These are phyloP conservation scores for Criorhina ranunculi DNA, from an alignment of 2,888 invertebrate genomes.

Conservation along the genomic window DNA sequence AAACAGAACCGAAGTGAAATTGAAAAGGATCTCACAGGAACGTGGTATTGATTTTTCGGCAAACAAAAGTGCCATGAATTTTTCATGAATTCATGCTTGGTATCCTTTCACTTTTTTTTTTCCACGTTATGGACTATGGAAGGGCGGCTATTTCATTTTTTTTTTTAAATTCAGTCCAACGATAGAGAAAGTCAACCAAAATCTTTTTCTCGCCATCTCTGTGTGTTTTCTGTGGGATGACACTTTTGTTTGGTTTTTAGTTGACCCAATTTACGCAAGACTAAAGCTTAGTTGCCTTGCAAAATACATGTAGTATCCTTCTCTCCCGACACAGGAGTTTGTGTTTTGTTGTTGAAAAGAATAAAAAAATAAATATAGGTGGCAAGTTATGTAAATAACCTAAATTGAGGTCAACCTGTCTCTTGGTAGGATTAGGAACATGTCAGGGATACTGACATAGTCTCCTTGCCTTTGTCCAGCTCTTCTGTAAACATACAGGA, in stretches of 20 bases:
- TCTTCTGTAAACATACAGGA: conserved; percentile 46
- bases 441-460: conserved; percentile 55
- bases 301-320: conserved; percentile 32
- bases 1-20: conserved; percentile 12
- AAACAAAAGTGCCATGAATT: conserved; percentile 49
- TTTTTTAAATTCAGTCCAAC: not conserved
- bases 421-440: conserved; percentile 39
- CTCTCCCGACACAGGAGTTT: not conserved
- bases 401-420: conserved; percentile 63
- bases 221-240: conserved; percentile 2
- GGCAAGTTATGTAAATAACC: conserved; percentile 66
- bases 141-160: not conserved
- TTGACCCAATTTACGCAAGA: conserved; percentile 69
- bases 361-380: conserved; percentile 34
- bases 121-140: not conserved
- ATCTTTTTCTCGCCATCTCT: not conserved
- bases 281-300: conserved; percentile 47
- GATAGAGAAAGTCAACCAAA: conserved; percentile 10
- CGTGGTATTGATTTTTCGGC: conserved; percentile 44
- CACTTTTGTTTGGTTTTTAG: conserved; percentile 58
- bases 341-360: conserved; percentile 6
- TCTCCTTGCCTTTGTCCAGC: conserved; percentile 45
- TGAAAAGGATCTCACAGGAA: conserved; percentile 7
- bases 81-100: conserved; percentile 47
- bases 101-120: conserved; percentile 50